Base-by-base conservation (phyloP, 2,797 vertebrate genomes). In the Chrysolophus pictus region DNA sequence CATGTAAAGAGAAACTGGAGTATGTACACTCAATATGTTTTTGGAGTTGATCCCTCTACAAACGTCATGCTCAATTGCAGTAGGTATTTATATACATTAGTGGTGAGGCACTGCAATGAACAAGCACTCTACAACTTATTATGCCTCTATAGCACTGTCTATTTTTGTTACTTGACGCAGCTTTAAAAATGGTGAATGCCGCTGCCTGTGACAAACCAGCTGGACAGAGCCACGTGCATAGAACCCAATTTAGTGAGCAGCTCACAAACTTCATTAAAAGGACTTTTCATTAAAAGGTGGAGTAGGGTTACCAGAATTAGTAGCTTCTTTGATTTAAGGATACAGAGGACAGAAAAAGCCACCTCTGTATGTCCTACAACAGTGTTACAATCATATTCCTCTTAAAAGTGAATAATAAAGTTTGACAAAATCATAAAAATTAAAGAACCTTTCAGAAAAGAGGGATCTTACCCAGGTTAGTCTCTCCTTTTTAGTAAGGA, bases 21-120 rank as follows among this genome's bases (percentile, higher is more conserved):
- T 85, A 73, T 80, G 81, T 78, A 78, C 11, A 69, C 46, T 88
- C 84, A 87, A 8, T 73, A 90, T 51, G 72, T 18, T 94, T 94
- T 83, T 94, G 51, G 76, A 91, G 75, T 65, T 91, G 81, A 94
- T 95, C 67, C 63, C 75, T 90, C 79, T 75, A 83, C 84, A 93
- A 93, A 91, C 63, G 92, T 77, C 88, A 87, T 59, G 72, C 73
- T 91, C 78, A 63, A 87, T 65, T 87, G 81, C 78, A 92, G 55
- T 23, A 87, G 62, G 39, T 89, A 95, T 91, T 91, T 87, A 92
- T 78, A 94, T 33, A 81, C 22, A 94, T 89, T 83, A 95, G 69
- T 59, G 33, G 49, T 33, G 69, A 90, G 81, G 59, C 22, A 33
- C 75, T 69, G 75, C 63, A 93, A 87, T 69, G 46, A 87, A 72